Conservation (phyloP, 2,113 vertebrate species). For the Tetraodon nigroviridis region DNA sequence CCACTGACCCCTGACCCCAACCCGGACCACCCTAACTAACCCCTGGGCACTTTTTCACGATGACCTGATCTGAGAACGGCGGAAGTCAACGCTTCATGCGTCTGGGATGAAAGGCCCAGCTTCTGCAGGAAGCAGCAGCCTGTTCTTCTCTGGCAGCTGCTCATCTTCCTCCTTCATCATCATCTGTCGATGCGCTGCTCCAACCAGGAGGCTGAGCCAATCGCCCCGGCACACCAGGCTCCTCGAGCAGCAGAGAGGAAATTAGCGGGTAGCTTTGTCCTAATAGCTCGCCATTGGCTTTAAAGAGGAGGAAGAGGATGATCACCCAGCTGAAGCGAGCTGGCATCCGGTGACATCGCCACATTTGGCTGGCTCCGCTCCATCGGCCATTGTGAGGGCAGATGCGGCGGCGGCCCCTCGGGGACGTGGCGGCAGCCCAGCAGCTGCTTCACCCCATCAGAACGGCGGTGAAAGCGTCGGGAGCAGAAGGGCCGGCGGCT, state of each 20-base stretch:
- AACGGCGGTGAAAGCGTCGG: slow-evolving; percentile 40
- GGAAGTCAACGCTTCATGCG: too few relatives aligned
- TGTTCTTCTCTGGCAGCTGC: slow-evolving; percentile 41
- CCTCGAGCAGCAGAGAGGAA: slow-evolving; percentile 52
- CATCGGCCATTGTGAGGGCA: slow-evolving; percentile 71
- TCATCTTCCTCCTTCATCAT: slow-evolving; percentile 29
- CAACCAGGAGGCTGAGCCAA: slow-evolving; percentile 63
- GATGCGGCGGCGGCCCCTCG: slow-evolving; percentile 65
- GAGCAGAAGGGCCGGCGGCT: too few relatives aligned
- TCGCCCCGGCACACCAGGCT: slow-evolving; percentile 49
- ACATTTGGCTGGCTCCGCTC: slow-evolving; percentile 62
- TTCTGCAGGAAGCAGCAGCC: neutral
- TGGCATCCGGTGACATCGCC: slow-evolving; percentile 58
- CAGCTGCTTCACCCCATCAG: slow-evolving; percentile 57
- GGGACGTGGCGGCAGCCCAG: slow-evolving; percentile 44
- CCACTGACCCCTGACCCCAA: too few relatives aligned
- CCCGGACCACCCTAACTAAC: too few relatives aligned
- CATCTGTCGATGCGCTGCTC: slow-evolving; percentile 23
- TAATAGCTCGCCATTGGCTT: slow-evolving; percentile 60
- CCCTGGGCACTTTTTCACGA: too few relatives aligned
- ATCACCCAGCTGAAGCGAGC: slow-evolving; percentile 67
- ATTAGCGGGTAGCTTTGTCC: slow-evolving; percentile 62
- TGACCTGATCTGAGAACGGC: too few relatives aligned
- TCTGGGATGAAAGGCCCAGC: too few relatives aligned
- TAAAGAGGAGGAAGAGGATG: slow-evolving; percentile 63